Evolutionary conservation across 2,113 vertebrate species (phyloP), one percentile per base, ranked within the genome.

Genomic region (Macroglossus sobrinus): DNA sequence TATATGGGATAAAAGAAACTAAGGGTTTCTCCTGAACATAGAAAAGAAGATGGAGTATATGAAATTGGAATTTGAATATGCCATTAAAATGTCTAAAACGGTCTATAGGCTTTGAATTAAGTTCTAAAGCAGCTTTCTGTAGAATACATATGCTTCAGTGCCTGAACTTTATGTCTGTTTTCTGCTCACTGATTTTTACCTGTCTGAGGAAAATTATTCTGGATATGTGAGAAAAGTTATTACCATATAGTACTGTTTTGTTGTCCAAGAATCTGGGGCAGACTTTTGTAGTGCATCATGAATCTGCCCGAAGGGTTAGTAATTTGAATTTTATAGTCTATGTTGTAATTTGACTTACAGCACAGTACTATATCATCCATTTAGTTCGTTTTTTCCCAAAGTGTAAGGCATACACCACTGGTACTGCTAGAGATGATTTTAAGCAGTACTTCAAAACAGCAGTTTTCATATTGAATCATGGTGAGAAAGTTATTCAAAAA

Each of bases 331-430:
- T 97, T 94, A 88, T 74, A 85, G 80, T 59, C 90, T 59, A 4
- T 94, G 35, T 57, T 95, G 69, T 89, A 92, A 94, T 96, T 90
- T 90, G 84, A 72, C 94, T 92, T 84, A 72, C 21, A 78, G 84
- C 71, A 96, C 14, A 57, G 80, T 50, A 59, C 68, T 71, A 0
- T 85, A 13, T 92, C 47, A 79, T 88, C 71, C 68, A 53, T 96
- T 97, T 91, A 94, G 72, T 85, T 93, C 84, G 45, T 38, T 92
- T 95, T 96, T 84, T 38, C 69, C 59, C 15, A 12, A 50, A 96
- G 66, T 50, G 7, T 82, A 66, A 79, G 59, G 35, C n/a, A 3
- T 57, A 40, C 0, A 38, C 38, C 13, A 55, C 50, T 22, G 16
- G 16, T 35, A 9, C 69, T 38, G 47, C 18, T 74, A 45, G 61